phyloP scores from a whole-genome alignment of 2,113 vertebrate species.

The Trematomus loennbergii region DNA sequence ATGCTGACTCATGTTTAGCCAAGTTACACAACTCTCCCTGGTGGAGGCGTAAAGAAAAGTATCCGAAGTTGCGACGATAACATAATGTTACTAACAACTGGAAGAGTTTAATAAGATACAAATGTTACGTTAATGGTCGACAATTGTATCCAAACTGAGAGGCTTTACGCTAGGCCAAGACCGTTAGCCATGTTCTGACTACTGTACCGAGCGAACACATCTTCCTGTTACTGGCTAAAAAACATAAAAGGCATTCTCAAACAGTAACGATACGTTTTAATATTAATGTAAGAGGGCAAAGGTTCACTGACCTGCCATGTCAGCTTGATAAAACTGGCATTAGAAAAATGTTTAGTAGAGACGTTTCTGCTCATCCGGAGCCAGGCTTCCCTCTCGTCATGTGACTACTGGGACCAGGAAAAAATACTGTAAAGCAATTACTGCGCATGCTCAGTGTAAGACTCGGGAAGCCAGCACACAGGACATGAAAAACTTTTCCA shows the following conservation, averaged over 20 bases:
- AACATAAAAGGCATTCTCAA: too few species aligned
- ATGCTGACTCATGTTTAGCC: conserved; percentile 79
- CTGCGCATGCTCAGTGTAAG: conserved; percentile 68
- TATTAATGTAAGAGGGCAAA: background rate
- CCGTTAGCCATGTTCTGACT: conserved; percentile 17
- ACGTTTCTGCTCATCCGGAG: conserved; percentile 33
- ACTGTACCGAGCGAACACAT: background rate
- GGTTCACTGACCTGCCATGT: conserved; percentile 71
- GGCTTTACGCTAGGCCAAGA: conserved; percentile 23
- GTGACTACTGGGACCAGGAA: conserved; percentile 61
- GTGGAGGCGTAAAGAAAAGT: background rate
- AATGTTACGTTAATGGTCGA: background rate
- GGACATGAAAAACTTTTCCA: background rate
- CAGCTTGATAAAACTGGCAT: conserved; percentile 43
- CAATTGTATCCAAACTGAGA: background rate
- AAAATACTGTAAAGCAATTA: background rate
- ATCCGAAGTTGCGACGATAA: background rate
- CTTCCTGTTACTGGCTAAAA: background rate
- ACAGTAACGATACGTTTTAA: background rate
- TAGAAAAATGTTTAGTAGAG: background rate
- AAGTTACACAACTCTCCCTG: conserved; percentile 34
- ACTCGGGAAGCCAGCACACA: background rate
- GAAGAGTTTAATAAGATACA: background rate
- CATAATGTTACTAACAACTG: background rate
- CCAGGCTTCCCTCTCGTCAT: conserved; percentile 50